phyloP scores from a whole-genome alignment of 2,888 invertebrate genomes.

The Drosophila subsilvestris region DNA sequence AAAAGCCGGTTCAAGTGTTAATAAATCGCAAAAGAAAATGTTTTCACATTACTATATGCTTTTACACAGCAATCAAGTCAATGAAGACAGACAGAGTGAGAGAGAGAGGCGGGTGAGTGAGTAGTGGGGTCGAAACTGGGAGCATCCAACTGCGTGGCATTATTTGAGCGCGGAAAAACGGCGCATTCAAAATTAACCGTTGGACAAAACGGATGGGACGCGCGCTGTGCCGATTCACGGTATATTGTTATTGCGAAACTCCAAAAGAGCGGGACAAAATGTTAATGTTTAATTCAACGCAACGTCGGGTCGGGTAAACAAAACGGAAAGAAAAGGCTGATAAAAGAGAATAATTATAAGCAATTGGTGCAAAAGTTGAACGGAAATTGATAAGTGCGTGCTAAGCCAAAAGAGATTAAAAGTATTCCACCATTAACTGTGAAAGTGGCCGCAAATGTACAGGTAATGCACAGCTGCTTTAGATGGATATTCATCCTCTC shows the following conservation, averaged over 20 bases:
- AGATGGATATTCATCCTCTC: background rate
- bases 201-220: slow-evolving; percentile 56
- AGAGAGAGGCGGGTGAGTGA: background rate
- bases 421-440: slow-evolving; percentile 31
- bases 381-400: slow-evolving; percentile 54
- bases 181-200: slow-evolving; percentile 71
- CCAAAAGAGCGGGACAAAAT: slow-evolving; percentile 23
- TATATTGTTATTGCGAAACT: slow-evolving; percentile 26
- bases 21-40: background rate
- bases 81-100: background rate
- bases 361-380: slow-evolving; percentile 47
- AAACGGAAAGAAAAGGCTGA: slow-evolving; percentile 48
- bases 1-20: slow-evolving; percentile 1
- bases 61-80: background rate
- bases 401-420: slow-evolving; percentile 10
- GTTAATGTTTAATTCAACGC: slow-evolving; percentile 11
- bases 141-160: slow-evolving; percentile 47
- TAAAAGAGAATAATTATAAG: slow-evolving; percentile 52
- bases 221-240: slow-evolving; percentile 36
- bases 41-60: background rate
- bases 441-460: slow-evolving; percentile 49
- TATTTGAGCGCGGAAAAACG: slow-evolving; percentile 68
- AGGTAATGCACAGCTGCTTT: slow-evolving; percentile 23
- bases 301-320: slow-evolving; percentile 12
- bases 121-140: background rate